These are phyloP conservation scores for Cheilosia soror DNA, from an alignment of 2,888 invertebrate species.

Conservation along the genomic window DNA sequence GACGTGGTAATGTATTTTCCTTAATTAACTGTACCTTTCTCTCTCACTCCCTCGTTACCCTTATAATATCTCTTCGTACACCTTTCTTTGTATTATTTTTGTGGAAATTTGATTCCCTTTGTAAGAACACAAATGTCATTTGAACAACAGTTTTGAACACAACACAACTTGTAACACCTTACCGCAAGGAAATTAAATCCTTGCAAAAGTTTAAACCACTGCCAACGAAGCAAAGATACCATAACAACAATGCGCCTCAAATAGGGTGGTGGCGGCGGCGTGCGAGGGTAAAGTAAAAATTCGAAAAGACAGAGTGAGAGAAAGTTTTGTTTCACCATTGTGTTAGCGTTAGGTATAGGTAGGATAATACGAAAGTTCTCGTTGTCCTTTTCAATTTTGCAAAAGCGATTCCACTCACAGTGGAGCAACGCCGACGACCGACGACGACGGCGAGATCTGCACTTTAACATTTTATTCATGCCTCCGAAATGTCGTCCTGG, in stretches of 20 bases:
- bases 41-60: background rate
- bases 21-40: constrained; percentile 30
- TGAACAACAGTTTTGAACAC: constrained; percentile 39
- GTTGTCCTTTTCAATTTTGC: constrained; percentile 59
- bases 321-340: constrained; percentile 52
- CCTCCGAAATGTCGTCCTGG: constrained; percentile 42
- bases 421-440: background rate
- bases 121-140: constrained; percentile 51
- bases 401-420: constrained; percentile 20
- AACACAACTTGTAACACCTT: constrained; percentile 52
- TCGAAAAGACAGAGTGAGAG: constrained; percentile 16
- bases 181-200: constrained; percentile 69
- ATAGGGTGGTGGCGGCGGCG: background rate
- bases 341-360: constrained; percentile 12
- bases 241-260: background rate
- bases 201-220: constrained; percentile 58
- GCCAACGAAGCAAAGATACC: constrained; percentile 21
- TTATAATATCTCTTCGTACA: background rate
- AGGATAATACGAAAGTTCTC: constrained; percentile 38
- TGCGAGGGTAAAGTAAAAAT: constrained; percentile 10
- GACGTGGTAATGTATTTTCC: constrained; percentile 29
- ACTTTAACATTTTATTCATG: constrained; percentile 56
- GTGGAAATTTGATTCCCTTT: constrained; percentile 26
- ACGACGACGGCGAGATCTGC: constrained; percentile 19
- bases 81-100: constrained; percentile 27